A percentile compares a stretch with the other conserved stretches of the same genome.
These are phyloP conservation scores for Tympanoctomys barrerae DNA, from an alignment of 2,797 vertebrate species.

Conservation along the genomic window DNA sequence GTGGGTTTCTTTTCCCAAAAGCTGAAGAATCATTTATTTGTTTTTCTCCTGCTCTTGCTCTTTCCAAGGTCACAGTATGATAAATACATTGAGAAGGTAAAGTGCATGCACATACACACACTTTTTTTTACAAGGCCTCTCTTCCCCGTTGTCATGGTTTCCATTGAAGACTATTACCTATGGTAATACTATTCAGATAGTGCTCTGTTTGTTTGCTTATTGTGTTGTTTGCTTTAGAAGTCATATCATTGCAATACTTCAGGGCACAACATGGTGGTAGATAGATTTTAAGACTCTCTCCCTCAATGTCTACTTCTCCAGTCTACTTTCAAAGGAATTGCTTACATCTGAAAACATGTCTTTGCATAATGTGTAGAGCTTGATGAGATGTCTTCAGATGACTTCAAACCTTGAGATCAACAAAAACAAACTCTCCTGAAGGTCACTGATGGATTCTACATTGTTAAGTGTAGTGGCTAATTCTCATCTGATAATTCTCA, in stretches of 20 bases:
- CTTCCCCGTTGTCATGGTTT: slow-evolving; percentile 70
- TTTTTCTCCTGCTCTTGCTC: slow-evolving; percentile 44
- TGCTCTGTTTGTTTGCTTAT: slow-evolving; percentile 21
- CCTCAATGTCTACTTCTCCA: not conserved
- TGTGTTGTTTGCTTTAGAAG: slow-evolving; percentile 57
- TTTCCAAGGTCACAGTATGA: slow-evolving; percentile 70
- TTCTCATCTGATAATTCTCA: not conserved
- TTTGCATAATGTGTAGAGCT: not conserved
- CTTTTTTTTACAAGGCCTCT: slow-evolving; percentile 18
- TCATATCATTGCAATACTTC: not conserved
- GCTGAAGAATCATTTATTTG: slow-evolving; percentile 34
- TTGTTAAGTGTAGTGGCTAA: not conserved
- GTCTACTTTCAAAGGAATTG: not conserved
- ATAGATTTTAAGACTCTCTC: not conserved
- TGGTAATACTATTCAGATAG: slow-evolving; percentile 20
- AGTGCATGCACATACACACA: not conserved
- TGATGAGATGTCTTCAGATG: not conserved
- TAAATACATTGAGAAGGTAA: slow-evolving; percentile 55
- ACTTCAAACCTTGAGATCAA: not conserved
- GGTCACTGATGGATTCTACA: not conserved
- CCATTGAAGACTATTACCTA: slow-evolving; percentile 43
- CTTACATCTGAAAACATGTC: not conserved
- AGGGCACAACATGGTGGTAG: not conserved
- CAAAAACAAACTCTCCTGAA: slow-evolving; percentile 16
- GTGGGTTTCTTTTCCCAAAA: slow-evolving; percentile 12